Evolutionary conservation across 2,888 invertebrate genomes (phyloP), one percentile per base, ranked within the genome.

Genomic region (Dasysyrphus tricinctus): DNA sequence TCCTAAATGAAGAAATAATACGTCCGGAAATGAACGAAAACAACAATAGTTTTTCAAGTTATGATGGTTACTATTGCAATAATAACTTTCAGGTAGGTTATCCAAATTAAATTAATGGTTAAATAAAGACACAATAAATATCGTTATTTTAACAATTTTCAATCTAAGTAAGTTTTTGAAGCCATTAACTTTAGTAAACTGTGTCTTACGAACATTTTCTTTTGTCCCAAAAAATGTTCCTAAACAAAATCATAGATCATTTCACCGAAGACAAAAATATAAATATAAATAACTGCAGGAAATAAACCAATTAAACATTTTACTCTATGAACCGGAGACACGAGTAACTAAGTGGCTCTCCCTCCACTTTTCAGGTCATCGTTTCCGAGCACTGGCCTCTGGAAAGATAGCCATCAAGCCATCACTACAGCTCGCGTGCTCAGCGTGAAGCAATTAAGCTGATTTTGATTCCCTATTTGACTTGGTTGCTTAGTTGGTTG

Each of bases 31-130:
- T 87, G 87, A 87, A 83, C 63, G 83, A 83, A 44, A 92, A 90
- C 88, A 91, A 92, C 87, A 89, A 89, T 49, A 88, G 89, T 85
- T 88, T 91, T 80, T 84, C 89, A 19, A 89, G 79, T 78, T 89
- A 89, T 54, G 90, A 90, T 59, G 90, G 89, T 84, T 91, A 89
- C 84, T 91, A 89, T 70, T 88, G 88, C 83, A 86, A 89, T 70
- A 85, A 89, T 74, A 88, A 89, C 65, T 90, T 89, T 77, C 91
- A 91, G 90, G 91, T 90, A 37, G 5, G 32, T 37, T 88, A 54
- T 54, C n/a, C 4, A 54, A 54, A 32, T 29, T 32, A 3, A 14
- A 29, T 32, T 54, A 32, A 32, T 14, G 8, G 1, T 32, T 2
- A 29, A 32, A 14, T 14, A 14, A 54, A 24, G 14, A 14, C 19